phyloP scores from a whole-genome alignment of 64 coral and sea anemone species.

The Acropora tenuis region DNA sequence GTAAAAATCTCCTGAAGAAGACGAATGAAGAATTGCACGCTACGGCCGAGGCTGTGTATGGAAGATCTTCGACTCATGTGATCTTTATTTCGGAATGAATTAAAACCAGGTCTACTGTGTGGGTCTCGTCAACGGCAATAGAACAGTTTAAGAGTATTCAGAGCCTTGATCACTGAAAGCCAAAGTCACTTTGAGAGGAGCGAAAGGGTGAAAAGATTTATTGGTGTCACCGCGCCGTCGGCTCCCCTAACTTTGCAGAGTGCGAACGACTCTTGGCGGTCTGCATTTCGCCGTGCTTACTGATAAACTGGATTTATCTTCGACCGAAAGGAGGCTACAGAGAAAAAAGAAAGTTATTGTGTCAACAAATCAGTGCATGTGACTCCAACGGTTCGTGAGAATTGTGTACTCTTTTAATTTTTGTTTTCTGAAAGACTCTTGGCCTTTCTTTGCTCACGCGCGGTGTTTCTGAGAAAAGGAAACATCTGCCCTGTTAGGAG shows the following conservation, averaged over 20 bases:
- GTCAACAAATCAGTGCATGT: background rate
- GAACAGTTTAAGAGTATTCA: background rate
- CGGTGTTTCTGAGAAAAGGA: background rate
- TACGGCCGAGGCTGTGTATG: background rate
- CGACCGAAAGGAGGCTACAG: background rate
- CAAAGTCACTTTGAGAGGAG: background rate
- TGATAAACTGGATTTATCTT: background rate
- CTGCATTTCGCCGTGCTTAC: background rate
- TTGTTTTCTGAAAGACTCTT: background rate
- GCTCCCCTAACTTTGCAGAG: slow-evolving; percentile 1
- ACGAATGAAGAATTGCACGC: background rate
- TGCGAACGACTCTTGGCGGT: background rate
- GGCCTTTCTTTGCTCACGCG: background rate
- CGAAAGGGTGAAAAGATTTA: background rate
- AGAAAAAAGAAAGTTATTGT: background rate
- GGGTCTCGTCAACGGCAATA: background rate
- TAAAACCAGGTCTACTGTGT: background rate
- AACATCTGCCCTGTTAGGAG: background rate
- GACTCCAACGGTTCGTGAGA: background rate
- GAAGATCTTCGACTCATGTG: background rate
- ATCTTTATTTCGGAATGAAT: background rate
- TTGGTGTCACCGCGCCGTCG: background rate
- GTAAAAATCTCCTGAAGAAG: no score
- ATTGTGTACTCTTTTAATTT: slow-evolving; percentile 1
- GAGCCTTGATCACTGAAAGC: background rate